A percentile compares a stretch with the other conserved stretches of the same genome.
Evolutionary conservation across 2,797 vertebrate species (phyloP).

Genomic region (Malacoctenus gilli): DNA sequence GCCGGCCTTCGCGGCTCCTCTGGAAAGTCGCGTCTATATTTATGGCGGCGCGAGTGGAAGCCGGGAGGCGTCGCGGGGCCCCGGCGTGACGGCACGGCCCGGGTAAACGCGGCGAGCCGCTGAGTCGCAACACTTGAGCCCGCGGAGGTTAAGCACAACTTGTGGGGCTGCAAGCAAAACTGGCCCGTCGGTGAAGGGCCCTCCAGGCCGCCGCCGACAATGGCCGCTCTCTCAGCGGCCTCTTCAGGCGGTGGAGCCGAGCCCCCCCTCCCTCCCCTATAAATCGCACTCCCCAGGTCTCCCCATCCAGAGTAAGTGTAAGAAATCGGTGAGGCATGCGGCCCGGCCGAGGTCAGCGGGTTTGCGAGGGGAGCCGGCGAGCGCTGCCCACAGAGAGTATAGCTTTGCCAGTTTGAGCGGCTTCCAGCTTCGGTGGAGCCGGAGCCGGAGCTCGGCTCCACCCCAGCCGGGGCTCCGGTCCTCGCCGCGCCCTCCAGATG

Average conservation of each 20-base stretch:
- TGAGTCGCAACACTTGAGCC: conserved; percentile 64
- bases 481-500: conserved; percentile 72
- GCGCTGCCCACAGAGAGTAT: conserved; percentile 70
- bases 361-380: conserved; percentile 75
- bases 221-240: conserved; percentile 62
- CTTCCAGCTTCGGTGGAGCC: conserved; percentile 70
- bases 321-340: conserved; percentile 58
- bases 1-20: too few relatives aligned
- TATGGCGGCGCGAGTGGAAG: too few relatives aligned
- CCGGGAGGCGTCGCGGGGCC: too few relatives aligned
- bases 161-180: conserved; percentile 52
- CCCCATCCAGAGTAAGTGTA: conserved; percentile 71
- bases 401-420: conserved; percentile 68
- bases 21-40: too few relatives aligned
- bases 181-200: conserved; percentile 59
- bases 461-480: conserved; percentile 61
- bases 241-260: conserved; percentile 65
- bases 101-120: conserved; percentile 53
- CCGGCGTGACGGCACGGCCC: conserved; percentile 21
- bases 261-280: conserved; percentile 14
- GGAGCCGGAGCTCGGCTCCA: conserved; percentile 60
- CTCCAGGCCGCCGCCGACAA: conserved; percentile 68
- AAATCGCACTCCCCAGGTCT: conserved; percentile 42
- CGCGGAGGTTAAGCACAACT: conserved; percentile 56
- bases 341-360: conserved; percentile 75